Base-by-base conservation (phyloP, 2,113 vertebrate species). In the Myanophis thanlyinensis region DNA sequence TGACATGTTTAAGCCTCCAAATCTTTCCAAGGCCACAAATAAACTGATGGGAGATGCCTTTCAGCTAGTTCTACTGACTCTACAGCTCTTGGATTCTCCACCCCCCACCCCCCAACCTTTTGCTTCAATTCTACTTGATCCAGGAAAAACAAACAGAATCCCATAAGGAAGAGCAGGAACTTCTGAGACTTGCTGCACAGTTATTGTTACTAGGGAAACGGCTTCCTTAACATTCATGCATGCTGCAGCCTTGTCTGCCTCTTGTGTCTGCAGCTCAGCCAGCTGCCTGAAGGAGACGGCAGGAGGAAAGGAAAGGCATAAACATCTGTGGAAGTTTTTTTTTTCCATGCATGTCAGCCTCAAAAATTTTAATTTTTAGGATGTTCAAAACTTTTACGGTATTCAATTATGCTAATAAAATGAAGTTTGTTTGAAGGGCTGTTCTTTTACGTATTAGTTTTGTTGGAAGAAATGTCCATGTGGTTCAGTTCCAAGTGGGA, bases 171-270 rank as follows among this genome's bases (percentile, higher is more conserved):
- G 96, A 94, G 95, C 95, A 96, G 94, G 95, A 97, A 96, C 92
- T 97, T 97, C 95, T 96, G 94, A 0, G 90, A 95, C 91, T 94
- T 73, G 94, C 92, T 95, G 94, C 89, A 0, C 93, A 94, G 96
- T 96, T 97, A 96, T 97, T 97, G 98, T 98, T 97, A 97, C 97
- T 98, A 98, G 93, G 97, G 97, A 97, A 98, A 98, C 98, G 95
- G 89, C 93, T 96, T 97, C 97, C 97, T 97, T 96, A 96, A 96
- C 96, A 97, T 97, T 97, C 97, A 96, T 97, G 93, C 96, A 96
- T 96, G 97, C 97, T 92, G 96, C 95, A 95, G 80, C 95, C 96
- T 92, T 27, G 93, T 80, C 89, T 95, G 40, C 10, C 94, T 94
- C 9, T 94, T 94, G 90, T 10, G 5, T 93, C 91, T 40, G 92